Percentiles rank a stretch among this genome's conserved stretches.
phyloP scores from a whole-genome alignment of 2,113 vertebrate genomes.

The Hemicordylus capensis region DNA sequence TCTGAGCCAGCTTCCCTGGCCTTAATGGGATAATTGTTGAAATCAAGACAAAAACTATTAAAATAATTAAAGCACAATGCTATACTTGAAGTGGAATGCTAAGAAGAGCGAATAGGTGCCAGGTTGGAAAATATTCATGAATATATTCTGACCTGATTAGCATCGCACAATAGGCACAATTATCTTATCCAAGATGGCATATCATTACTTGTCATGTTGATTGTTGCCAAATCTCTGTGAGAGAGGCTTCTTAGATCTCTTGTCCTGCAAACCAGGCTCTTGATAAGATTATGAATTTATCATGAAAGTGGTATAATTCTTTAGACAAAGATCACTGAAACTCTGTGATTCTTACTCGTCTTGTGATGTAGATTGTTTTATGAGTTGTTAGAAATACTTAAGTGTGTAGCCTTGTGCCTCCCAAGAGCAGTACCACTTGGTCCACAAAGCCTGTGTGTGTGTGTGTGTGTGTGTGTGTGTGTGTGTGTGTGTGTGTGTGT shows the following conservation, averaged over 20 bases:
- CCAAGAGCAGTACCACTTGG: neutral
- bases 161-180: constrained; percentile 65
- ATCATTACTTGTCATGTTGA: constrained; percentile 71
- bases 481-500: too few relatives aligned
- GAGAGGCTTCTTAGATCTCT: constrained; percentile 61
- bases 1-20: constrained; percentile 44
- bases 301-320: neutral
- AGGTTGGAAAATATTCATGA: constrained; percentile 53
- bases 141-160: constrained; percentile 61
- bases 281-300: constrained; percentile 36
- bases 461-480: too few relatives aligned
- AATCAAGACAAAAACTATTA: constrained; percentile 19
- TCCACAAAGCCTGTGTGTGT: constrained; percentile 17
- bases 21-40: constrained; percentile 32
- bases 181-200: constrained; percentile 57
- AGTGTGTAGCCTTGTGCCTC: neutral
- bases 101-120: constrained; percentile 7
- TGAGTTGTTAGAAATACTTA: constrained; percentile 7
- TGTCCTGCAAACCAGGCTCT: constrained; percentile 29
- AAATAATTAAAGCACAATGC: constrained; percentile 49
- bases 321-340: neutral
- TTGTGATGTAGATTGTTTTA: constrained; percentile 10
- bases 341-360: constrained; percentile 20
- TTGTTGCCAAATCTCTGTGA: constrained; percentile 65
- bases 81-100: constrained; percentile 50